These are phyloP conservation scores for Xenopus petersii DNA, from an alignment of 2,797 vertebrate species.

Conservation along the genomic window DNA sequence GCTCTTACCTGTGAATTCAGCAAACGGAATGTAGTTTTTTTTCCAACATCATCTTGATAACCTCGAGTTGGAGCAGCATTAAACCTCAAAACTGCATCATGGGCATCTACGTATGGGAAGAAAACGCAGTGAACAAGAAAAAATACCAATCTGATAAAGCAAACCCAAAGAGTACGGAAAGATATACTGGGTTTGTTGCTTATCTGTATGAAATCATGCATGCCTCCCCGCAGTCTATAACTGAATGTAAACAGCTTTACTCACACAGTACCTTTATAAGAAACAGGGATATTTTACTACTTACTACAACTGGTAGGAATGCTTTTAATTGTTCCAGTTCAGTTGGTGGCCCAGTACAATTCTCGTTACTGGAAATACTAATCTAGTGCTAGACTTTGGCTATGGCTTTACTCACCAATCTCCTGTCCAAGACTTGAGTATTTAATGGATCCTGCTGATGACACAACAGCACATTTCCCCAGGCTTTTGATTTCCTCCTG, in stretches of 20 bases:
- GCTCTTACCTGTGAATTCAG: constrained; percentile 74
- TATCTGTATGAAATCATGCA: too few relatives aligned
- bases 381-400: not conserved
- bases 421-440: constrained; percentile 66
- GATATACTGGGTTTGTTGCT: too few relatives aligned
- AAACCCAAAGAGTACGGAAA: too few relatives aligned
- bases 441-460: constrained; percentile 72
- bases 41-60: constrained; percentile 70
- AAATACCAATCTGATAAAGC: too few relatives aligned
- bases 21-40: constrained; percentile 73
- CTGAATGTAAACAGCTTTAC: too few relatives aligned
- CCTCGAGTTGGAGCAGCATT: constrained; percentile 69
- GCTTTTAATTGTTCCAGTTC: too few relatives aligned
- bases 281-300: too few relatives aligned
- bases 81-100: constrained; percentile 72
- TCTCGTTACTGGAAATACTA: too few relatives aligned
- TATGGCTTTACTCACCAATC: constrained; percentile 63
- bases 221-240: too few relatives aligned
- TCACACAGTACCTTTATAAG: too few relatives aligned
- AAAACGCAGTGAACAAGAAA: constrained; percentile 9
- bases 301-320: too few relatives aligned
- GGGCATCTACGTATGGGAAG: constrained; percentile 64
- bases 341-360: too few relatives aligned
- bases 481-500: constrained; percentile 60
- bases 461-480: constrained; percentile 69